These are phyloP conservation scores for Coranthus polyacanthus DNA, from an alignment of 2,797 vertebrate species.

Conservation along the genomic window DNA sequence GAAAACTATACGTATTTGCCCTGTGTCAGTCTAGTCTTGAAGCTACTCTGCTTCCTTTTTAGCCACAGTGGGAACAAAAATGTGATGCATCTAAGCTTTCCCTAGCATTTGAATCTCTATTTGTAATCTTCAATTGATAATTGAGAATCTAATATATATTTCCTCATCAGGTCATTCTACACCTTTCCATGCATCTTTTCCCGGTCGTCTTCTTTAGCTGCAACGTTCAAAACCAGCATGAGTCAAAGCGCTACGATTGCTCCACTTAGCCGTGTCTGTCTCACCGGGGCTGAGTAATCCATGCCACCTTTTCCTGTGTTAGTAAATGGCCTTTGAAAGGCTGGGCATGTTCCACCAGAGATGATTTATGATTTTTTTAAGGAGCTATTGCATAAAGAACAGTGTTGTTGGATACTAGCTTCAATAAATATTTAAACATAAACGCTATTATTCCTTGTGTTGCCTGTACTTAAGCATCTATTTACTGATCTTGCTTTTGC, in stretches of 20 bases:
- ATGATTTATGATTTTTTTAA: constrained; percentile 65
- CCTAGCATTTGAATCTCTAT: too few relatives aligned
- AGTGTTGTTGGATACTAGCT: constrained; percentile 38
- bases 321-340: constrained; percentile 58
- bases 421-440: constrained; percentile 45
- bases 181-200: neutral
- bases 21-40: constrained; percentile 34
- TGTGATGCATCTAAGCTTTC: neutral
- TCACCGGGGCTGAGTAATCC: constrained; percentile 68
- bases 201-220: constrained; percentile 24
- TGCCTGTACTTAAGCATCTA: constrained; percentile 38
- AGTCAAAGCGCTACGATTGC: constrained; percentile 54
- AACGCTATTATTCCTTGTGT: constrained; percentile 34
- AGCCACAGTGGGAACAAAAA: neutral
- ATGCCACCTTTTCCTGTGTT: constrained; percentile 69
- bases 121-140: neutral
- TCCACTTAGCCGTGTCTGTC: constrained; percentile 52
- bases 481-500: constrained; percentile 13
- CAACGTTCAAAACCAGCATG: constrained; percentile 37
- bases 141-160: neutral
- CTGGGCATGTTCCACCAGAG: constrained; percentile 52
- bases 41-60: constrained; percentile 30
- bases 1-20: constrained; percentile 12
- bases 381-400: constrained; percentile 37
- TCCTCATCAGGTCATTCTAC: neutral